phyloP scores from a whole-genome alignment of 2,888 invertebrate genomes.

The Tortrix viridana region DNA sequence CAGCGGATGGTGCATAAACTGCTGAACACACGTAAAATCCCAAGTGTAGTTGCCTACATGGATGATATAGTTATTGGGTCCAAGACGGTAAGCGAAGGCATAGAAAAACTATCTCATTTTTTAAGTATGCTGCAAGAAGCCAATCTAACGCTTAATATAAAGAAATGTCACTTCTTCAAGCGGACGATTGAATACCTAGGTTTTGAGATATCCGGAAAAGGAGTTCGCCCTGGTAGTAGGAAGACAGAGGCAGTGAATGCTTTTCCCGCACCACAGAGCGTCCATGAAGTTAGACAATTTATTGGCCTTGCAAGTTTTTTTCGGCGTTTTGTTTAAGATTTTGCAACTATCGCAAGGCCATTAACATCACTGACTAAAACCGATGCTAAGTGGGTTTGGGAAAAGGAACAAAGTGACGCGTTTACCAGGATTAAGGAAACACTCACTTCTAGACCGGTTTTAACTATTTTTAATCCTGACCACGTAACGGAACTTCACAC shows the following conservation, averaged over 20 bases:
- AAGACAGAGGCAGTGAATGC: slow-evolving; percentile 24
- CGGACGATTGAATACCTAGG: slow-evolving; percentile 24
- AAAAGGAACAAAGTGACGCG: no score
- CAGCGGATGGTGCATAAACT: slow-evolving; percentile 13
- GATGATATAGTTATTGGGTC: slow-evolving; percentile 35
- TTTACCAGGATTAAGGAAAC: no score
- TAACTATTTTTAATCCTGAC: not conserved
- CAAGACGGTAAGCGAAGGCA: slow-evolving; percentile 20
- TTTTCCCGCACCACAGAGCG: slow-evolving; percentile 26
- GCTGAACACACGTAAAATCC: slow-evolving; percentile 11
- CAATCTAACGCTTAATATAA: slow-evolving; percentile 28
- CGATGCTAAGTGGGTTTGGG: no score
- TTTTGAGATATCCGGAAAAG: slow-evolving; percentile 15
- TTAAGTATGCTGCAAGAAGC: slow-evolving; percentile 12
- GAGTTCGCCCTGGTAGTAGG: slow-evolving; percentile 21
- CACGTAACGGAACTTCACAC: slow-evolving; percentile 1
- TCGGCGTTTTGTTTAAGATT: no score
- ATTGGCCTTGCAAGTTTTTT: no score
- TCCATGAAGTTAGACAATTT: slow-evolving; percentile 30
- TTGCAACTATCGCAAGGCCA: no score
- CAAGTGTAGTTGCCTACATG: slow-evolving; percentile 35
- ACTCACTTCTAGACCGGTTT: no score
- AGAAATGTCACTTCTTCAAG: slow-evolving; percentile 34
- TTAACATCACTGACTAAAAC: no score
- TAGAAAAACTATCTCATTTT: slow-evolving; percentile 9